These are phyloP conservation scores for Tachysurus fulvidraco DNA, from an alignment of 2,113 vertebrate genomes.

Conservation along the genomic window DNA sequence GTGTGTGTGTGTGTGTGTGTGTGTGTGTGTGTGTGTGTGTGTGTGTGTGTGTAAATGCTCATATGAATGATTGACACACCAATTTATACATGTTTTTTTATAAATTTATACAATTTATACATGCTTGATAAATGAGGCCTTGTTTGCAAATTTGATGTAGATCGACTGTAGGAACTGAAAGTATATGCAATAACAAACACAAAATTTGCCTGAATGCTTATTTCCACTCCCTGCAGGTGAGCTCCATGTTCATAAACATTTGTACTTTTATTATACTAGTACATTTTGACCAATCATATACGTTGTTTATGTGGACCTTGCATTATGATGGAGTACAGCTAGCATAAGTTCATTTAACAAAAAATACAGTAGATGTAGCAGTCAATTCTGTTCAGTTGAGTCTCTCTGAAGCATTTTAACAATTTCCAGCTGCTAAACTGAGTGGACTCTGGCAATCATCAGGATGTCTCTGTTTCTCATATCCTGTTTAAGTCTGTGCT, in stretches of 20 bases:
- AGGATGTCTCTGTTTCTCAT: slow-evolving; percentile 20
- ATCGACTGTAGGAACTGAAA: not conserved
- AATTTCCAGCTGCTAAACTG: slow-evolving; percentile 29
- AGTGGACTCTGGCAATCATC: slow-evolving; percentile 36
- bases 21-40: not conserved
- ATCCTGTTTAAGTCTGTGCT: not conserved
- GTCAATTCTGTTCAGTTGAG: not conserved
- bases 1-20: not conserved
- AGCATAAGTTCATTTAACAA: not conserved
- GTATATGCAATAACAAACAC: not conserved
- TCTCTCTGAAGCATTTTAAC: slow-evolving; percentile 20
- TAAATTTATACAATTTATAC: no score
- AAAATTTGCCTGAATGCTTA: not conserved
- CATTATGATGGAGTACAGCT: not conserved
- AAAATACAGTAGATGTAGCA: not conserved
- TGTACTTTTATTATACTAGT: not conserved
- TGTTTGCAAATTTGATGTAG: not conserved
- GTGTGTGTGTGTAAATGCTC: not conserved
- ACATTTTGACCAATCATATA: not conserved
- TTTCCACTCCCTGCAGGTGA: not conserved
- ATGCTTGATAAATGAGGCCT: not conserved
- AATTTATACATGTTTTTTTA: not conserved
- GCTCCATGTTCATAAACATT: not conserved
- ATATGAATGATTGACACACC: not conserved
- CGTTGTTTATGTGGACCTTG: not conserved